phyloP scores from a whole-genome alignment of 2,113 vertebrate species.

The Crotalus helleri region DNA sequence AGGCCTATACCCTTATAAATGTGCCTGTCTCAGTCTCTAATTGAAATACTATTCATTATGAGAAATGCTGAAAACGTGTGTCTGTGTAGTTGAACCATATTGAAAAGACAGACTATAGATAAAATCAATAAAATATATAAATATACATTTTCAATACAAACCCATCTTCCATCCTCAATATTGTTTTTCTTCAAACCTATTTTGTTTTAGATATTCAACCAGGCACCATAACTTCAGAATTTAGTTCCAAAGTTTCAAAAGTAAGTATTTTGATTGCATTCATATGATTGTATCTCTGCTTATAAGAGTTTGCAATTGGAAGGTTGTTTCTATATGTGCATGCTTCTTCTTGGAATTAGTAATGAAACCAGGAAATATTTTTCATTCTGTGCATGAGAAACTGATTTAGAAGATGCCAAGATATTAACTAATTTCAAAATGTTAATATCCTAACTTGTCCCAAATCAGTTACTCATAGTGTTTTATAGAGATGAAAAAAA shows the following conservation, averaged over 20 bases:
- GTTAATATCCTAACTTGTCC: background rate
- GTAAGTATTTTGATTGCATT: slow-evolving; percentile 60
- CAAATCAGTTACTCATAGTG: background rate
- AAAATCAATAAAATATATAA: background rate
- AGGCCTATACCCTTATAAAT: background rate
- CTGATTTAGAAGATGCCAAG: background rate
- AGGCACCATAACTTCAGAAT: slow-evolving; percentile 43
- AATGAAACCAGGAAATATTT: background rate
- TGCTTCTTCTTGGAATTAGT: background rate
- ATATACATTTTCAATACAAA: background rate
- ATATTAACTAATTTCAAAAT: background rate
- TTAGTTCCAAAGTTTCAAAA: slow-evolving; percentile 56
- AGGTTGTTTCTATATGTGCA: background rate
- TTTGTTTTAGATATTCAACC: slow-evolving; percentile 54
- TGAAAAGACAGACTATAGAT: background rate
- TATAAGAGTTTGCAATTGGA: background rate
- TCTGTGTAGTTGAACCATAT: background rate
- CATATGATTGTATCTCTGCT: background rate
- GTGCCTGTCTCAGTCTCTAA: background rate
- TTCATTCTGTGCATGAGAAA: background rate
- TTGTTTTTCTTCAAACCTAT: slow-evolving; percentile 13
- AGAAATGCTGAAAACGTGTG: background rate
- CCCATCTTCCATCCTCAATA: background rate
- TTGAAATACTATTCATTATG: background rate
- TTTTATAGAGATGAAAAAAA: background rate